Evolutionary conservation across 2,888 invertebrate species (phyloP), one percentile per base, ranked within the genome.

Genomic region (Cheilosia scutellata): DNA sequence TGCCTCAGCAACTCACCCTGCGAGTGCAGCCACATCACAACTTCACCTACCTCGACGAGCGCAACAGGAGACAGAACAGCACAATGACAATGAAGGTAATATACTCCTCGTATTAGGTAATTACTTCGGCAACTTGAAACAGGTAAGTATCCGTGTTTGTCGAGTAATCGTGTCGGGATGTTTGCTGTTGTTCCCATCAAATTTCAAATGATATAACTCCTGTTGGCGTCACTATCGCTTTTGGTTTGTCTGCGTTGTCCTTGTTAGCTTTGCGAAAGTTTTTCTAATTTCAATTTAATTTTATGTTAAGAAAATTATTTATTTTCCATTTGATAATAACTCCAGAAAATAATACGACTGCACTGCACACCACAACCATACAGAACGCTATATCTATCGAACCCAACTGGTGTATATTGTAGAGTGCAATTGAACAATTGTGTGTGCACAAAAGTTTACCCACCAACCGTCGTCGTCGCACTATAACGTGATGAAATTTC

Each of bases 221-320:
- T n/a, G 6, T 37, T 29, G 7, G 6, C 16, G 20, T 51, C 16
- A 37, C 20, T 9, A 5, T 27, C 47, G 16, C 9, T 6, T 7
- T 16, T 16, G 7, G 47, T 44, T 9, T 16, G 44, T 44, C 44
- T 16, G 20, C 2, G 3, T 49, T 51, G 63, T 49, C 49, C 11
- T 55, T 55, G 70, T 70, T 71, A 51, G 49, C 72, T 16, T 5
- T 7, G 55, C 7, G 31, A 71, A 68, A 63, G 33, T 70, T 78
- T 74, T 78, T 74, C 16, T 78, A 62, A 74, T 78, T 83, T 63
- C 63, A 63, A 80, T 74, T 70, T 63, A 74, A 78, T 74, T 74
- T 58, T 58, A 68, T 74, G 66, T 63, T 55, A 13, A 9, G 25
- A 77, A 62, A 68, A 74, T 72, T 74, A 57, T 78, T 78, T 78